A percentile compares a stretch with the other conserved stretches of the same genome.
These are phyloP conservation scores for Saccostrea glomerata DNA, from an alignment of 1,140 invertebrate species.

Conservation along the genomic window DNA sequence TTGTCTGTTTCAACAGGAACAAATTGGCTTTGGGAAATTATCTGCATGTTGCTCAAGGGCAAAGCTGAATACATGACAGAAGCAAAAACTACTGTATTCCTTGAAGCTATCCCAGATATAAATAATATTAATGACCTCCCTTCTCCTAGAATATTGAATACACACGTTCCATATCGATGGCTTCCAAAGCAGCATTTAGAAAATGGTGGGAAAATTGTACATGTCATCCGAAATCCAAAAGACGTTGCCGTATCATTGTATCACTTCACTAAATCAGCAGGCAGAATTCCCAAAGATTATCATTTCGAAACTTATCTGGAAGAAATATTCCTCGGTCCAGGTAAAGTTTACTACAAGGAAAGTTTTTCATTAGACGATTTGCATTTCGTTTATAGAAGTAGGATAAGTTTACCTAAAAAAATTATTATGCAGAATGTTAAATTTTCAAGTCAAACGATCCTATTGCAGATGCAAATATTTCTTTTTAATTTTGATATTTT, in stretches of 20 bases:
- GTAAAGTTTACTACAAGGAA: neutral
- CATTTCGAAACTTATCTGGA: neutral
- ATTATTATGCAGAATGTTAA: too few species aligned
- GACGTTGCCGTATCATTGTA: conserved; percentile 59
- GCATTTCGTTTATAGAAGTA: too few species aligned
- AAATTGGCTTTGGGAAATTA: conserved; percentile 62
- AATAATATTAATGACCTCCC: conserved; percentile 37
- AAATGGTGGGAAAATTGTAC: conserved; percentile 54
- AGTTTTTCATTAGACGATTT: too few species aligned
- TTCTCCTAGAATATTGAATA: conserved; percentile 60
- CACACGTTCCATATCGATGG: conserved; percentile 51
- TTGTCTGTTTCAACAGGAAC: conserved; percentile 47
- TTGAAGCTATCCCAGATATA: neutral
- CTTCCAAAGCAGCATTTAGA: conserved; percentile 52
- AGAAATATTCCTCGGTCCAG: neutral
- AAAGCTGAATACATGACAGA: conserved; percentile 28
- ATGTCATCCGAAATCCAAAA: conserved; percentile 56
- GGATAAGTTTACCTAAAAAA: too few species aligned
- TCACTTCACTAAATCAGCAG: conserved; percentile 1
- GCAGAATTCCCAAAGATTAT: neutral
- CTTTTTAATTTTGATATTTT: too few species aligned
- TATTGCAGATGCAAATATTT: too few species aligned
- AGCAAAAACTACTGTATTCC: conserved; percentile 29
- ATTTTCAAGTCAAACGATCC: too few species aligned
- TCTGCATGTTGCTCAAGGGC: conserved; percentile 53